Percentiles rank a stretch among this genome's conserved stretches.
Conservation (phyloP, 2,888 invertebrate species). For the Junonia oenone region DNA sequence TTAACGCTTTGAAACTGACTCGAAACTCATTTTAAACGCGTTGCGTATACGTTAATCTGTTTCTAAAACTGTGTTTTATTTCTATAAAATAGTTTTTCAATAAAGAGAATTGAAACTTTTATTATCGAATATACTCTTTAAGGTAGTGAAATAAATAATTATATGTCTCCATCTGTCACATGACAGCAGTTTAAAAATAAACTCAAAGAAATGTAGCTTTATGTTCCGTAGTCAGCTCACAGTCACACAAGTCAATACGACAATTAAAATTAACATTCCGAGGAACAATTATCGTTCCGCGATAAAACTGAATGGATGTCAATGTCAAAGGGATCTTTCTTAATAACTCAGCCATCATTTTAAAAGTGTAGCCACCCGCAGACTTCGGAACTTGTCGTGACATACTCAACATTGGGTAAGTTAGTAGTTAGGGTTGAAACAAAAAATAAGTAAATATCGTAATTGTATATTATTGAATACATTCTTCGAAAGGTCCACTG, state of each 20-base stretch:
- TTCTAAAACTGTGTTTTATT: not conserved
- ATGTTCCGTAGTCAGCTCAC: not conserved
- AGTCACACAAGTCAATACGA: slow-evolving; percentile 10
- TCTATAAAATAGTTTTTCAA: not conserved
- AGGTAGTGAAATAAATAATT: not conserved
- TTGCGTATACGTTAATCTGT: not conserved
- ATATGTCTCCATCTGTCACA: not conserved
- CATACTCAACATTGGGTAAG: not conserved
- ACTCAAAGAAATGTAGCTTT: not conserved
- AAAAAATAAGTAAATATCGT: no score
- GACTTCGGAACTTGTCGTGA: slow-evolving; percentile 12
- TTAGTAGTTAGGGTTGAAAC: slow-evolving; percentile 1
- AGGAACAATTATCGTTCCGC: slow-evolving; percentile 24
- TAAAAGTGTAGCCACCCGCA: slow-evolving; percentile 34
- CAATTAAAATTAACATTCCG: slow-evolving; percentile 29
- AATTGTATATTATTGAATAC: no score
- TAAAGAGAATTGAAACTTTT: not conserved
- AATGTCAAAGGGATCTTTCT: slow-evolving; percentile 42
- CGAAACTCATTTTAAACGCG: not conserved
- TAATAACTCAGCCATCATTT: slow-evolving; percentile 49
- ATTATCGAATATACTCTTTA: not conserved
- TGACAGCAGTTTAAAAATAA: not conserved
- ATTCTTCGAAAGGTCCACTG: no score
- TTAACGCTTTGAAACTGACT: not conserved
- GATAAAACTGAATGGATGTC: slow-evolving; percentile 37